Evolutionary conservation across 2,888 invertebrate species (phyloP), one percentile per base, ranked within the genome.

Genomic region (Sturmia bella): DNA sequence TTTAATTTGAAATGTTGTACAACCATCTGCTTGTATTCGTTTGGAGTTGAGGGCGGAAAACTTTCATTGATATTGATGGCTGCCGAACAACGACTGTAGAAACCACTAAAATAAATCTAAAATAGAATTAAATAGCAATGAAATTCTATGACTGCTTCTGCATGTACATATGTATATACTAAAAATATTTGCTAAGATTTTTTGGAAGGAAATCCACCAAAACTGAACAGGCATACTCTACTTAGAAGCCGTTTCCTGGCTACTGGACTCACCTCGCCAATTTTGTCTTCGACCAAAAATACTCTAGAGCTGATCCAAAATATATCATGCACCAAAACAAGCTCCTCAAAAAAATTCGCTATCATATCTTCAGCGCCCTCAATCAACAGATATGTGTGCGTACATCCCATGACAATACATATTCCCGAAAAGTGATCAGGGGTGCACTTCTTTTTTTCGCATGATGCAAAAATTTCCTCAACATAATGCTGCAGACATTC

Each of bases 281-380:
- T 87, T 56, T 86, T 86, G 84, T 89, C 89, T 70, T 89, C 88
- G 0, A 88, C 85, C 6, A 85, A 57, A 17, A 89, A 87, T 1
- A 89, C 85, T 4, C 87, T 85, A 66, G 86, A 86, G 3, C 64
- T 84, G 3, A 64, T 17, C 87, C 87, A 89, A 27, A 83, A 85
- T 15, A 15, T 21, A 3, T 85, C 78, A 1, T 75, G 68, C 2
- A 84, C 27, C n/a, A 48, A 37, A 0, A 59, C n/a, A 1, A 86
- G 7, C 15, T 87, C 76, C 12, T 84, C 74, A 0, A 59, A 39
- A 50, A 87, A 87, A 24, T 84, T 83, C 0, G 86, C 87, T 45
- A 88, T 82, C 85, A 88, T 87, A 54, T 89, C 89, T 64, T 89
- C 89, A 6, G 85, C 83, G 37, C 86, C 81, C 70, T 89, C 89